phyloP scores from a whole-genome alignment of 2,113 vertebrate species.

The Myodes glareolus region DNA sequence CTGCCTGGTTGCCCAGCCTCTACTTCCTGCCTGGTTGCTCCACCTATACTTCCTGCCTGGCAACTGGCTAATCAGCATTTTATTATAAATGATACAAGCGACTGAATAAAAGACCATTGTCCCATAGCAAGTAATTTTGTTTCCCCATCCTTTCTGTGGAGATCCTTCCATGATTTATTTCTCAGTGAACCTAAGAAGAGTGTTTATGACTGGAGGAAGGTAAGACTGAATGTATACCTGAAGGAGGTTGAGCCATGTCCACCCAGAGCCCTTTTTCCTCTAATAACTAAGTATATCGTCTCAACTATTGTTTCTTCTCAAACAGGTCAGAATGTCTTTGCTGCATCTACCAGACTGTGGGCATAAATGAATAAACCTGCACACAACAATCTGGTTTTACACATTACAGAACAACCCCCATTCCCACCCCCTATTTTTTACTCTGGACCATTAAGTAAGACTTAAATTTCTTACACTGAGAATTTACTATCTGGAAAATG shows the following conservation, averaged over 20 bases:
- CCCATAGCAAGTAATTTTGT: neutral
- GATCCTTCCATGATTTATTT: neutral
- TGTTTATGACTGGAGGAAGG: neutral
- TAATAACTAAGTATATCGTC: neutral
- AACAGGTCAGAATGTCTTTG: fast-evolving
- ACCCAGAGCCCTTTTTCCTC: neutral
- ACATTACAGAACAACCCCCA: neutral
- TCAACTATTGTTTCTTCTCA: neutral
- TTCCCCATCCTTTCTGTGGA: neutral
- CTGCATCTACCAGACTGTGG: neutral
- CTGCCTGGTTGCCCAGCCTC: too few species aligned
- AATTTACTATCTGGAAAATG: slow-evolving; percentile 70
- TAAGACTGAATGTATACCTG: neutral
- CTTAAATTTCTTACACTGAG: slow-evolving; percentile 49
- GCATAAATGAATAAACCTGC: neutral
- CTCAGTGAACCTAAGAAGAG: neutral
- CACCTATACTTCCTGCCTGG: too few species aligned
- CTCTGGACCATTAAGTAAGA: slow-evolving; percentile 57
- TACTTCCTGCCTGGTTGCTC: too few species aligned
- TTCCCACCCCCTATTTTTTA: neutral
- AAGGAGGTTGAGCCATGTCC: neutral
- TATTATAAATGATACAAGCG: too few species aligned
- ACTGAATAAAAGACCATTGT: too few species aligned
- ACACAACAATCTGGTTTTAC: neutral
- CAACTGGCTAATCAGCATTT: too few species aligned